A percentile compares a stretch with the other conserved stretches of the same genome.
Evolutionary conservation across 2,888 invertebrate genomes (phyloP).

Genomic region (Melinopterus prodromus): DNA sequence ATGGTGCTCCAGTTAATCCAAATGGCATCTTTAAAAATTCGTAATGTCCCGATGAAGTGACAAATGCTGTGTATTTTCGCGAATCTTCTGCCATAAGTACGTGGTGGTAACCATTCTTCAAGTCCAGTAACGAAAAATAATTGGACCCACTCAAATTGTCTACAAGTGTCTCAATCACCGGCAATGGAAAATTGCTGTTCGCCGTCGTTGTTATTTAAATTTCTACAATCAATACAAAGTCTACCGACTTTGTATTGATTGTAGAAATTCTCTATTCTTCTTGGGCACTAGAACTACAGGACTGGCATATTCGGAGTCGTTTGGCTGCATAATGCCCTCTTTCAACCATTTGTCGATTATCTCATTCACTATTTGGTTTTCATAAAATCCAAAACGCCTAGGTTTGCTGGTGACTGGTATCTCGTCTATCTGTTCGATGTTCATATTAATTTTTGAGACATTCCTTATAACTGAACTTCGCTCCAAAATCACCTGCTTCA

Average conservation of each 20-base stretch:
- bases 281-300: conserved; percentile 17
- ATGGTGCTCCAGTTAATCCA: conserved; percentile 44
- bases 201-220: conserved; percentile 14
- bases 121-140: conserved; percentile 28
- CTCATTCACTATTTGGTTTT: no score
- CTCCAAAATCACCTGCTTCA: no score
- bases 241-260: no score
- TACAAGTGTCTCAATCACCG: conserved; percentile 14
- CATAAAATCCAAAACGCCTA: no score
- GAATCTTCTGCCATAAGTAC: conserved; percentile 27
- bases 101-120: conserved; percentile 34
- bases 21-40: conserved; percentile 47
- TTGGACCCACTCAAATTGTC: conserved; percentile 1
- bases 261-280: background rate
- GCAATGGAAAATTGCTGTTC: conserved; percentile 17
- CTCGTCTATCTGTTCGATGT: no score
- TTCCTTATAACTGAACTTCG: no score
- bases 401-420: no score
- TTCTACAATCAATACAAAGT: conserved; percentile 21
- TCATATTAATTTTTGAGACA: no score
- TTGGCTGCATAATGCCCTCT: conserved; percentile 10
- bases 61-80: conserved; percentile 30
- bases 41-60: conserved; percentile 41
- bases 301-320: conserved; percentile 18
- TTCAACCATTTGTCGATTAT: conserved; percentile 19